phyloP scores from a whole-genome alignment of 2,797 vertebrate genomes.

The Rhinoraja longicauda region DNA sequence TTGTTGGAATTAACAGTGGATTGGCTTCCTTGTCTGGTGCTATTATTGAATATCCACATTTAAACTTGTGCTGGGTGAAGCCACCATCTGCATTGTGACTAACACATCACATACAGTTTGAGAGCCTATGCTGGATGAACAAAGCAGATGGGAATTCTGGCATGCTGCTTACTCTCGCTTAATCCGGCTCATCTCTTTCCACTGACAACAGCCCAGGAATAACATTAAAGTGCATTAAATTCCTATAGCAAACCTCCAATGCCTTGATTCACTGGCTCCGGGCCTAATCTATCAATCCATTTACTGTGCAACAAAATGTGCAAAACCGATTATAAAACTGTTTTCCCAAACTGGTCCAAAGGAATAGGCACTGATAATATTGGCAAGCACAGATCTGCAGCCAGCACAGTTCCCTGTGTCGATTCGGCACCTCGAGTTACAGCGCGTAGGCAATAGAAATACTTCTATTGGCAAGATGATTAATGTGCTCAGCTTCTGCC shows the following conservation, averaged over 20 bases:
- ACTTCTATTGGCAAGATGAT: background rate
- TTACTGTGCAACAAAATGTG: conserved; percentile 62
- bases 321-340: conserved; percentile 59
- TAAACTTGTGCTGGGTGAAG: conserved; percentile 51
- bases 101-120: conserved; percentile 51
- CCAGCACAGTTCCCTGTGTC: background rate
- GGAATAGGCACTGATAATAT: background rate
- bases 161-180: conserved; percentile 58
- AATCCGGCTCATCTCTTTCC: conserved; percentile 65
- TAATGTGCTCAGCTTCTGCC: background rate
- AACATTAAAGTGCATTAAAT: conserved; percentile 67
- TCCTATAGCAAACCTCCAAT: conserved; percentile 57
- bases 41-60: conserved; percentile 50
- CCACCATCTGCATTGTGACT: conserved; percentile 49
- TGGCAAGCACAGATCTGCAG: background rate
- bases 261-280: conserved; percentile 57
- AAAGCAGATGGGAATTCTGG: conserved; percentile 56
- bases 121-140: conserved; percentile 58
- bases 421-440: background rate
- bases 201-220: conserved; percentile 60
- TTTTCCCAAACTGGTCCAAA: background rate
- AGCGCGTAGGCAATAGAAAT: background rate
- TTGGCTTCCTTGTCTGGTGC: conserved; percentile 51
- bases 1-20: conserved; percentile 48
- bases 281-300: conserved; percentile 65